These are phyloP conservation scores for Pocota personata DNA, from an alignment of 2,888 invertebrate genomes.

Conservation along the genomic window DNA sequence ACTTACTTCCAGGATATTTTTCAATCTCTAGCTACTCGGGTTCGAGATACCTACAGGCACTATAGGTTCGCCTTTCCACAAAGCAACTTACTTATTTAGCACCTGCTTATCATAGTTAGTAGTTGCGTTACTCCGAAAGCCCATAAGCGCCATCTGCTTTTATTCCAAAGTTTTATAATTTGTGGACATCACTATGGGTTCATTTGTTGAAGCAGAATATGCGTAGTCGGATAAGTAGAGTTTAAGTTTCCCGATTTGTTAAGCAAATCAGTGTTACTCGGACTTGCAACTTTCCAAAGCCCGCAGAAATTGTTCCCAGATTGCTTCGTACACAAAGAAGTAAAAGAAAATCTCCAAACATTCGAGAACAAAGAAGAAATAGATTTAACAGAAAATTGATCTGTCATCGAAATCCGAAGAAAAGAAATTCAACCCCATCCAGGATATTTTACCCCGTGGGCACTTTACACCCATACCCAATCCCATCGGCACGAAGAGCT, in stretches of 20 bases:
- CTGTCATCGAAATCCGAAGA: conserved; percentile 34
- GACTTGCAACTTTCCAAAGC: not conserved
- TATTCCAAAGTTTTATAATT: too few species aligned
- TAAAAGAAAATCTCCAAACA: not conserved
- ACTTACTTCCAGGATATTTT: too few species aligned
- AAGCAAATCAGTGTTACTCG: not conserved
- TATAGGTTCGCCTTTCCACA: too few species aligned
- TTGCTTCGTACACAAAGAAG: not conserved
- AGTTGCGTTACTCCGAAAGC: too few species aligned
- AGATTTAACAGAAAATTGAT: conserved; percentile 43
- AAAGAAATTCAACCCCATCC: not conserved
- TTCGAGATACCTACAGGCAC: too few species aligned
- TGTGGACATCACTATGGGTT: too few species aligned
- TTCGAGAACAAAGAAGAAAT: conserved; percentile 1
- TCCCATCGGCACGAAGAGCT: conserved; percentile 17
- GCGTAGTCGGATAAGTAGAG: not conserved
- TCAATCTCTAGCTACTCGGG: too few species aligned
- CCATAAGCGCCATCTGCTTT: too few species aligned
- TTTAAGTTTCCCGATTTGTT: not conserved
- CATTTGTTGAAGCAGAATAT: too few species aligned
- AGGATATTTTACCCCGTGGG: not conserved
- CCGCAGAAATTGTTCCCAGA: not conserved
- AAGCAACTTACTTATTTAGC: too few species aligned
- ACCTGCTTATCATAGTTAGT: too few species aligned
- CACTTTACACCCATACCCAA: conserved; percentile 31